These are phyloP conservation scores for Halocynthia aurantium DNA, from an alignment of 23 tunicate species.

Conservation along the genomic window DNA sequence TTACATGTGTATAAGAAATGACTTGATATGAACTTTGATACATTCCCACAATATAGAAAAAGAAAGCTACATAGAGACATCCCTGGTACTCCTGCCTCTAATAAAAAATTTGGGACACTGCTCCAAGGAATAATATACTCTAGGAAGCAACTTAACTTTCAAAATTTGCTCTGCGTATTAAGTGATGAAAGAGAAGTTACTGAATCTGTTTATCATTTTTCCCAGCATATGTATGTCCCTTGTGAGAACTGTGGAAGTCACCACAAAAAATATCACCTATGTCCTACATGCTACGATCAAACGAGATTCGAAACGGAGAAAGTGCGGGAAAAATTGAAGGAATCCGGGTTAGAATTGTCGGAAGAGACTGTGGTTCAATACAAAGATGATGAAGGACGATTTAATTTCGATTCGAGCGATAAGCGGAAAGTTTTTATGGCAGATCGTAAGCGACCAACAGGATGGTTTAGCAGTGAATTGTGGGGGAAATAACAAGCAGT, in stretches of 20 bases:
- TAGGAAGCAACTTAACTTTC: no score
- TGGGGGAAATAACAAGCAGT: slow-evolving; percentile 27
- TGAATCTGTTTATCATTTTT: not conserved
- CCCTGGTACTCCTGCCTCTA: no score
- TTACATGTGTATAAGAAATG: no score
- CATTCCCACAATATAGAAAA: no score
- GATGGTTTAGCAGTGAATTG: slow-evolving; percentile 66
- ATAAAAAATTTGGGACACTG: no score
- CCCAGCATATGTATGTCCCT: slow-evolving; percentile 54
- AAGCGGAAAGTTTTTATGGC: not conserved
- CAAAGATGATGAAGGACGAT: slow-evolving; percentile 47
- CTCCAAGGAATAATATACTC: no score
- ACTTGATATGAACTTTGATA: no score
- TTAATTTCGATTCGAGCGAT: not conserved
- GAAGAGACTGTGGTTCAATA: slow-evolving; percentile 65
- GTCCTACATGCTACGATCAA: slow-evolving; percentile 80
- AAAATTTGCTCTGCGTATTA: no score
- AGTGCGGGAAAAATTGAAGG: slow-evolving; percentile 38
- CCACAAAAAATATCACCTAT: slow-evolving; percentile 66
- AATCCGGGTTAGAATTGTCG: slow-evolving; percentile 32
- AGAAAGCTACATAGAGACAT: no score
- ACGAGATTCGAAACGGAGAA: slow-evolving; percentile 81
- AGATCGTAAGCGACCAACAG: slow-evolving; percentile 68
- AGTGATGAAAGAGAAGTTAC: no score
- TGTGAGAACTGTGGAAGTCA: slow-evolving; percentile 72